Evolutionary conservation across 2,113 vertebrate species (phyloP).

Genomic region (Podarcis cretensis): DNA sequence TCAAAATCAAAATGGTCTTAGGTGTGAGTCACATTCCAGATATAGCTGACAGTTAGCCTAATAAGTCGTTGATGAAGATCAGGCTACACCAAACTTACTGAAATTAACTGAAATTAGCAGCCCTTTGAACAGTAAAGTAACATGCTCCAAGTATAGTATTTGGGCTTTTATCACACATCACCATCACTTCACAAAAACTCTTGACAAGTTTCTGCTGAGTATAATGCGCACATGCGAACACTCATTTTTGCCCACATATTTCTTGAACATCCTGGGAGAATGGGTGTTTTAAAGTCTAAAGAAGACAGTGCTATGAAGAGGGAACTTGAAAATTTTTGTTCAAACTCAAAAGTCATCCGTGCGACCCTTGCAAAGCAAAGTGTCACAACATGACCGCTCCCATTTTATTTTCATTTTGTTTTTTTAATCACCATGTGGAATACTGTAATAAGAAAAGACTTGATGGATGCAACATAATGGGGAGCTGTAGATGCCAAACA

Average conservation of each 20-base stretch:
- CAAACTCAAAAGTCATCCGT: neutral
- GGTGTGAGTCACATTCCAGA: neutral
- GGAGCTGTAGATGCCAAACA: neutral
- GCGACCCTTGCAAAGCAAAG: constrained; percentile 26
- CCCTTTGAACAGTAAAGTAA: neutral
- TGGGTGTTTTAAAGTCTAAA: neutral
- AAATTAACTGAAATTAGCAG: neutral
- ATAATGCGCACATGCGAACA: neutral
- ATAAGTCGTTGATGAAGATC: neutral
- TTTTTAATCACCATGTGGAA: neutral
- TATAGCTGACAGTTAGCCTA: neutral
- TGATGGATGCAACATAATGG: constrained; percentile 15
- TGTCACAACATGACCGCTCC: constrained; percentile 21
- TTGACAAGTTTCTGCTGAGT: constrained; percentile 7
- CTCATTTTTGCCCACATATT: neutral
- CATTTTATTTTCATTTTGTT: neutral
- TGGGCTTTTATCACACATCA: neutral
- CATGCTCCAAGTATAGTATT: neutral
- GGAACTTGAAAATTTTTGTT: constrained; percentile 1
- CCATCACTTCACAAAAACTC: neutral
- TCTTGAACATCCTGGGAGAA: constrained; percentile 4
- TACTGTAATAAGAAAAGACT: neutral
- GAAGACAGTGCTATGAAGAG: neutral
- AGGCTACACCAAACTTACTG: neutral
- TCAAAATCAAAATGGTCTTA: neutral